These are phyloP conservation scores for Ariopsis seemanni DNA, from an alignment of 2,113 vertebrate species.

Conservation along the genomic window DNA sequence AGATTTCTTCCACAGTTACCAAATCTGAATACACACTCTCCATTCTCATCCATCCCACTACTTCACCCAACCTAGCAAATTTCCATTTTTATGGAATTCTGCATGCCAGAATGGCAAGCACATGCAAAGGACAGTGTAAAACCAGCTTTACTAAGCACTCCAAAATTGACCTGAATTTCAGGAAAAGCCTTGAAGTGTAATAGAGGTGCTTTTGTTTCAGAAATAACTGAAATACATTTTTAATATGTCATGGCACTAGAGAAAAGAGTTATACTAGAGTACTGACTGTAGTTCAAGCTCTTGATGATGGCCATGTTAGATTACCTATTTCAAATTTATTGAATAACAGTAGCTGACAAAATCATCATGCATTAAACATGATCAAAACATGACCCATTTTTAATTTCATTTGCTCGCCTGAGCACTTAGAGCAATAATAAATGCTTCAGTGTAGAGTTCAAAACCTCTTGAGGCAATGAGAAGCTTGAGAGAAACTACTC, in stretches of 20 bases:
- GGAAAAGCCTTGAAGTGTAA: background rate
- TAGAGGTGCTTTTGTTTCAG: background rate
- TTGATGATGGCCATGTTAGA: background rate
- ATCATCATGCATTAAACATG: background rate
- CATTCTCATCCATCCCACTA: background rate
- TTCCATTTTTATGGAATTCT: background rate
- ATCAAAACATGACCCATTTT: too few species aligned
- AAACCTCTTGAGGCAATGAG: background rate
- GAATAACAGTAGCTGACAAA: background rate
- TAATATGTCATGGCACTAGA: background rate
- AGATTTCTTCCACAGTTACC: background rate
- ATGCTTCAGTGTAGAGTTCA: background rate
- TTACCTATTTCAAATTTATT: conserved; percentile 13
- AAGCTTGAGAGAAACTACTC: background rate
- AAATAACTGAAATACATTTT: background rate
- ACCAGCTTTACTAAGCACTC: background rate
- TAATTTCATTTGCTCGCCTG: background rate
- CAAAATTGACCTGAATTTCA: background rate
- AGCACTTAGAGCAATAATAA: background rate
- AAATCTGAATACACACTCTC: background rate
- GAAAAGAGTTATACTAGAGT: background rate
- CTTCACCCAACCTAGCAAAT: background rate
- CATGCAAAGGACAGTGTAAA: background rate
- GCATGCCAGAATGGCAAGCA: background rate
- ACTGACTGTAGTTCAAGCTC: background rate